Conservation (phyloP, 2,888 invertebrate species). For the Amorpha juglandis region DNA sequence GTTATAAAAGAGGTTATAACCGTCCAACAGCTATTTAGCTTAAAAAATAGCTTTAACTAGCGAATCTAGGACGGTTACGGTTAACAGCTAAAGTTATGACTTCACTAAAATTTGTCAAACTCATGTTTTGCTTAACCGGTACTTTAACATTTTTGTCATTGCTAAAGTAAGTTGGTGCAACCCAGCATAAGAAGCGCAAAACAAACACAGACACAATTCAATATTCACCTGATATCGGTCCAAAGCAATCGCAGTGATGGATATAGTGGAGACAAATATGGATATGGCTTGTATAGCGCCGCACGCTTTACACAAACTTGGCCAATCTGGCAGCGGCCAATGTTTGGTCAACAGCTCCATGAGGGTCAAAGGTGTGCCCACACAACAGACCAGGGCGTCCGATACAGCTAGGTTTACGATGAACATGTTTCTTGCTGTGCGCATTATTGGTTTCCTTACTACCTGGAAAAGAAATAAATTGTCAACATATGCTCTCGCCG, state of each 20-base stretch:
- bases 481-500: background rate
- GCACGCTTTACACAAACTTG: slow-evolving; percentile 92
- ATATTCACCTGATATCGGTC: slow-evolving; percentile 90
- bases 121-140: no score
- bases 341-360: slow-evolving; percentile 93
- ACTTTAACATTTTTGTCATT: no score
- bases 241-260: slow-evolving; percentile 95
- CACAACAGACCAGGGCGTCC: slow-evolving; percentile 93
- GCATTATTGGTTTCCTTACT: slow-evolving; percentile 93
- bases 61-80: no score
- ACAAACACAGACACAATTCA: slow-evolving; percentile 15
- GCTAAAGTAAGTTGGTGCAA: no score
- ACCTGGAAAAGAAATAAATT: slow-evolving; percentile 79
- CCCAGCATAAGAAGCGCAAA: background rate
- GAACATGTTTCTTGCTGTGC: slow-evolving; percentile 96
- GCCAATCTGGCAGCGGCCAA: slow-evolving; percentile 93
- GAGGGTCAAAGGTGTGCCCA: slow-evolving; percentile 95
- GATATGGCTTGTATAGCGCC: slow-evolving; percentile 95
- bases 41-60: no score
- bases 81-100: no score
- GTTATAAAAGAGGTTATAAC: no score
- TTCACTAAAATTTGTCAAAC: no score
- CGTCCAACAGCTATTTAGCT: no score
- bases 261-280: slow-evolving; percentile 96
- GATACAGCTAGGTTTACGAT: slow-evolving; percentile 94